phyloP scores from a whole-genome alignment of 2,797 vertebrate species.

The Sus cebifrons region DNA sequence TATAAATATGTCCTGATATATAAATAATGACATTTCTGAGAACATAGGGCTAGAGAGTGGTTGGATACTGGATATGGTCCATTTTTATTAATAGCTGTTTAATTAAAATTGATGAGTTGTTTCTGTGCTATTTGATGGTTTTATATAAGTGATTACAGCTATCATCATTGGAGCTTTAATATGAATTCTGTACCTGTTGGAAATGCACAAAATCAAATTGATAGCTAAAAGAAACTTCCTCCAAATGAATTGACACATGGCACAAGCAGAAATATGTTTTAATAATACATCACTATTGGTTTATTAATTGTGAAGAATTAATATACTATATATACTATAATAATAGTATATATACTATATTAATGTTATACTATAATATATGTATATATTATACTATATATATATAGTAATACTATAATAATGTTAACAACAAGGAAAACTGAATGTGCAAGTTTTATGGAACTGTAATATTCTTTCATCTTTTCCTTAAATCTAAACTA shows the following conservation, averaged over 20 bases:
- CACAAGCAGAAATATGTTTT: constrained; percentile 40
- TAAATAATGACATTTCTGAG: constrained; percentile 53
- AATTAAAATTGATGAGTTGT: constrained; percentile 58
- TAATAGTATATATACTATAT: too few relatives aligned
- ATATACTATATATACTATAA: too few relatives aligned
- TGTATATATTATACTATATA: too few relatives aligned
- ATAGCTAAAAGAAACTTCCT: constrained; percentile 26
- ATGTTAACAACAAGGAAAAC: not conserved
- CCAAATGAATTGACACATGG: constrained; percentile 44
- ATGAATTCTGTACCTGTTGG: constrained; percentile 15
- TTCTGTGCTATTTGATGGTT: constrained; percentile 26
- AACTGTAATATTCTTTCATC: not conserved
- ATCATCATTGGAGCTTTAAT: constrained; percentile 16
- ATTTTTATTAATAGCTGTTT: constrained; percentile 54
- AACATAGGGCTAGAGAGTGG: not conserved
- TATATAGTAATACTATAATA: not conserved
- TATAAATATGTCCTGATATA: constrained; percentile 12
- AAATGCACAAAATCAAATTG: constrained; percentile 43
- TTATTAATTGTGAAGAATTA: constrained; percentile 17
- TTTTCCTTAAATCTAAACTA: not conserved
- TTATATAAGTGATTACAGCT: constrained; percentile 39
- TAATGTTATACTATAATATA: too few relatives aligned
- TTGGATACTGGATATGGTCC: not conserved
- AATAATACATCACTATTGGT: not conserved
- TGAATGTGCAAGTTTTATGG: not conserved